Percentiles rank a stretch among this genome's conserved stretches.
Conservation (phyloP, 2,888 invertebrate genomes). For the Stenurella melanura region DNA sequence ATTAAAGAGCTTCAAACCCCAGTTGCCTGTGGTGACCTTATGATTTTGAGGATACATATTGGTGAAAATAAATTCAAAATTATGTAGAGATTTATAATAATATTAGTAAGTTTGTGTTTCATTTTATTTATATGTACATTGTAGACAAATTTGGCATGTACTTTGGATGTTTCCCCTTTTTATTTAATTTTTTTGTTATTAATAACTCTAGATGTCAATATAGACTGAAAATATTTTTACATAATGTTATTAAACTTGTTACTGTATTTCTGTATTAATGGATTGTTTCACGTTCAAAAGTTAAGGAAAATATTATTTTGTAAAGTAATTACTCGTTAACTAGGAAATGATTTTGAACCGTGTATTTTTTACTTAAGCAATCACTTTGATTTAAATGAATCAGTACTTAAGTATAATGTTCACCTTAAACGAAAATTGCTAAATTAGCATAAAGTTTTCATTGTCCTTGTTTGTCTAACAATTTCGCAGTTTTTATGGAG, state of each 20-base stretch:
- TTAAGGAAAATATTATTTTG: constrained; percentile 11
- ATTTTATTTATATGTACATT: constrained; percentile 56
- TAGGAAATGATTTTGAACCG: neutral
- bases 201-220: constrained; percentile 59
- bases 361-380: neutral
- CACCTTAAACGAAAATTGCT: no score
- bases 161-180: constrained; percentile 56
- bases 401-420: constrained; percentile 5
- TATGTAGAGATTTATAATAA: constrained; percentile 54
- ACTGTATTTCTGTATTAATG: constrained; percentile 44
- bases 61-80: constrained; percentile 62
- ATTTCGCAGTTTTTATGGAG: no score
- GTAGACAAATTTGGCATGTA: constrained; percentile 61
- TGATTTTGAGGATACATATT: constrained; percentile 53
- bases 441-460: no score
- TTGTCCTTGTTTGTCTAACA: no score
- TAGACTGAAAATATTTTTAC: constrained; percentile 69
- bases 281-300: constrained; percentile 28
- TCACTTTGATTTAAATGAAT: neutral
- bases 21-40: constrained; percentile 71
- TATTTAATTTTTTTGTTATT: constrained; percentile 44
- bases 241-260: constrained; percentile 63
- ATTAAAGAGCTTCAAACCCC: constrained; percentile 70
- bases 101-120: constrained; percentile 42
- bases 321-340: constrained; percentile 22